Conservation (phyloP, 2,888 invertebrate species). For the Pachydiplax longipennis region DNA sequence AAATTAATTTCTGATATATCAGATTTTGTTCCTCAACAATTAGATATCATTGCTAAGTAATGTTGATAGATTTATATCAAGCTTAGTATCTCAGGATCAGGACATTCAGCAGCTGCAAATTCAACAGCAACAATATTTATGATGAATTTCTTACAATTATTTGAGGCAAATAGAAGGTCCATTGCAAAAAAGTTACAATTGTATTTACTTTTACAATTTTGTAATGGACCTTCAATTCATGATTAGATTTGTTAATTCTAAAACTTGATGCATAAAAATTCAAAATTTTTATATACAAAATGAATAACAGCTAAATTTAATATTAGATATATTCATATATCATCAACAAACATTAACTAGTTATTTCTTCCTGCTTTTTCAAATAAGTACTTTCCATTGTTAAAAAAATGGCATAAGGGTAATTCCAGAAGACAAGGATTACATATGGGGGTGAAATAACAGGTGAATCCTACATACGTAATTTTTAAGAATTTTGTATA, state of each 20-base stretch:
- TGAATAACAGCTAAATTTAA: conserved; percentile 13
- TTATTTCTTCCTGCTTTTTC: not conserved
- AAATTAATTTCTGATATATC: not conserved
- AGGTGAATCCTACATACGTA: not conserved
- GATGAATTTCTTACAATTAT: not conserved
- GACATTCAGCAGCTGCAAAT: not conserved
- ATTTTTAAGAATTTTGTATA: conserved; percentile 14
- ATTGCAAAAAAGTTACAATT: too few relatives aligned
- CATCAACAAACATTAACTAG: conserved; percentile 8
- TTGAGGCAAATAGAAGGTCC: too few relatives aligned
- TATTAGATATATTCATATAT: not conserved
- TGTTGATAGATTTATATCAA: not conserved
- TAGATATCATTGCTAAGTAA: not conserved
- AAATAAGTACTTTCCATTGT: not conserved
- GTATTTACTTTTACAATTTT: too few relatives aligned
- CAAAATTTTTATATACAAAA: not conserved
- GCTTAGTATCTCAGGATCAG: not conserved
- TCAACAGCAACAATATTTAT: not conserved
- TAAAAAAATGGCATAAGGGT: not conserved
- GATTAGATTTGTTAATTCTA: not conserved
- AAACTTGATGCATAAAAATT: not conserved
- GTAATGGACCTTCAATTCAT: too few relatives aligned
- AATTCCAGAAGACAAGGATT: conserved; percentile 1
- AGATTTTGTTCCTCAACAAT: not conserved
- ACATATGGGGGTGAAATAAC: not conserved